Conservation (phyloP, 2,113 vertebrate species). For the Lamprotornis superbus region DNA sequence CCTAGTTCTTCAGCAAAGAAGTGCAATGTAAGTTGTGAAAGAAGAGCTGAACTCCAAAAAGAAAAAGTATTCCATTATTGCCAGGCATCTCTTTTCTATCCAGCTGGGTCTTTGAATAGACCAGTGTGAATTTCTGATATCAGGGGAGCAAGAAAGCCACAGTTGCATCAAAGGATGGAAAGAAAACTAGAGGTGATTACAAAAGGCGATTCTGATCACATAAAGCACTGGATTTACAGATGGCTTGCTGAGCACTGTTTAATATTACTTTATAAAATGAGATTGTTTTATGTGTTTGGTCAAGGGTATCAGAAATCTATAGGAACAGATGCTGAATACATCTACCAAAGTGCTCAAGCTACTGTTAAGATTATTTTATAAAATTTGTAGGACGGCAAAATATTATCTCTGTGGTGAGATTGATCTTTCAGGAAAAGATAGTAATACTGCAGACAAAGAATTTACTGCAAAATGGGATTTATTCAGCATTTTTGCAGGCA, state of each 20-base stretch:
- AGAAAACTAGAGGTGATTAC: neutral
- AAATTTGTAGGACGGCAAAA: neutral
- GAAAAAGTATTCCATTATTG: neutral
- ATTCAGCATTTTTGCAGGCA: neutral
- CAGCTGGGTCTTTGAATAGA: neutral
- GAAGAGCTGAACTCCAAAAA: neutral
- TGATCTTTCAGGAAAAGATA: neutral
- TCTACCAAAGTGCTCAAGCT: neutral
- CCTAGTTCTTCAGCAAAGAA: neutral
- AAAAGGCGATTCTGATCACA: neutral
- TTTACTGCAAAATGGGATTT: neutral
- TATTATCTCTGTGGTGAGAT: neutral
- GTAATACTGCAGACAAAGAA: neutral
- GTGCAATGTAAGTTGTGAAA: neutral
- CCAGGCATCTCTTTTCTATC: neutral
- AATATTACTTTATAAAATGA: neutral
- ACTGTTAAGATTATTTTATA: neutral
- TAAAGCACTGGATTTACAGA: neutral
- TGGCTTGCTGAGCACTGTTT: neutral
- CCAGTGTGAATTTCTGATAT: neutral
- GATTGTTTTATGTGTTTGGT: neutral
- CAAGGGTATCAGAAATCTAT: conserved; percentile 19
- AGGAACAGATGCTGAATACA: neutral
- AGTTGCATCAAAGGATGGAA: neutral
- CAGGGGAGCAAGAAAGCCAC: neutral